Percentiles rank a stretch among this genome's conserved stretches.
phyloP scores from a whole-genome alignment of 64 coral and sea anemone species.

The Orbicella faveolata region DNA sequence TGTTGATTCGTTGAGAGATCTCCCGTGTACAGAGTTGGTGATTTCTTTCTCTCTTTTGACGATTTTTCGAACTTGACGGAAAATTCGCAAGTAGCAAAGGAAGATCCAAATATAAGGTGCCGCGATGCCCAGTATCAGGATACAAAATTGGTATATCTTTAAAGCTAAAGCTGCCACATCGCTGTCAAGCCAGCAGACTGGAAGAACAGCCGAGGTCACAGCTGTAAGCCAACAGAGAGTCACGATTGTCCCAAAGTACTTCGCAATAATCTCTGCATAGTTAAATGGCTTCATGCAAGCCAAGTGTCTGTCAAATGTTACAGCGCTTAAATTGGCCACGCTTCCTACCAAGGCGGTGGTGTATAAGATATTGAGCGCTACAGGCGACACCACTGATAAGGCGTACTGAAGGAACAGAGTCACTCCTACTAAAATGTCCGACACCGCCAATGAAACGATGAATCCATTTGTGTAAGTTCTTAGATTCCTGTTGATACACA shows the following conservation, averaged over 20 bases:
- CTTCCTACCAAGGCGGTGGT: slow-evolving; percentile 53
- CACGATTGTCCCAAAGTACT: slow-evolving; percentile 54
- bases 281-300: slow-evolving; percentile 63
- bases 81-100: slow-evolving; percentile 54
- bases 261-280: slow-evolving; percentile 60
- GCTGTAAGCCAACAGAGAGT: slow-evolving; percentile 44
- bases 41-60: slow-evolving; percentile 47
- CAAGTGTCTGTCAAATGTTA: slow-evolving; percentile 71
- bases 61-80: slow-evolving; percentile 58
- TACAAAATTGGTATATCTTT: slow-evolving; percentile 64
- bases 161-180: slow-evolving; percentile 25
- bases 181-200: slow-evolving; percentile 44
- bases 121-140: slow-evolving; percentile 41
- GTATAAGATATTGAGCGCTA: slow-evolving; percentile 65
- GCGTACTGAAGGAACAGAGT: slow-evolving; percentile 65
- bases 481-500: slow-evolving; percentile 51
- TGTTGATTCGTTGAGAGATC: not conserved
- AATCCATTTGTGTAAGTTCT: slow-evolving; percentile 69
- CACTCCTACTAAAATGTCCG: slow-evolving; percentile 62
- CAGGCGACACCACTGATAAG: not conserved
- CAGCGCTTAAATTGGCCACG: slow-evolving; percentile 67
- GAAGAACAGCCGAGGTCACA: slow-evolving; percentile 37
- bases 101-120: slow-evolving; percentile 56
- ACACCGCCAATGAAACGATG: slow-evolving; percentile 64
- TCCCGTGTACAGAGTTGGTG: not conserved